Evolutionary conservation across 2,797 vertebrate genomes (phyloP).

Genomic region (Agapornis canus): DNA sequence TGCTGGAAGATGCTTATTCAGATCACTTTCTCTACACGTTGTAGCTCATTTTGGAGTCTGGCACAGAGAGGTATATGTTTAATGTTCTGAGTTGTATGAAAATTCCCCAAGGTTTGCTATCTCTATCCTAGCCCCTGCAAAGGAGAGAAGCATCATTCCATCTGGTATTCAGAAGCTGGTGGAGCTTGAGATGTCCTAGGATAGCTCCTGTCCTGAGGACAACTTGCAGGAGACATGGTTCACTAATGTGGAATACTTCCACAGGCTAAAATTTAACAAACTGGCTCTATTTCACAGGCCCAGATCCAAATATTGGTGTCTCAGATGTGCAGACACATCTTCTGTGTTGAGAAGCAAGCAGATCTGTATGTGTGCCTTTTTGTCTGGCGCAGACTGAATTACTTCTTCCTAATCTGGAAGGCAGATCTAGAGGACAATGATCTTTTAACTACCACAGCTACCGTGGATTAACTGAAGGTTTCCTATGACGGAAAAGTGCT

Average conservation of each 20-base stretch:
- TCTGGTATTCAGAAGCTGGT: not conserved
- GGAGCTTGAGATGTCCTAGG: not conserved
- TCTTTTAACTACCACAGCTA: not conserved
- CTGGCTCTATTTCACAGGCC: not conserved
- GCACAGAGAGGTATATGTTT: not conserved
- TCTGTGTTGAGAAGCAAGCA: not conserved
- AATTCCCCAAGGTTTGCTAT: not conserved
- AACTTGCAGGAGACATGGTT: not conserved
- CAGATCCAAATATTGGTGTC: not conserved
- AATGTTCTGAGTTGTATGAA: not conserved
- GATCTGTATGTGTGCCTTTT: not conserved
- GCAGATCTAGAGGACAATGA: not conserved
- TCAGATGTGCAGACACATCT: not conserved
- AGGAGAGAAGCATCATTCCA: not conserved
- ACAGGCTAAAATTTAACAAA: not conserved
- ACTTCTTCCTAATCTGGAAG: conserved; percentile 26
- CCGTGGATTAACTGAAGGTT: not conserved
- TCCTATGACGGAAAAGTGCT: not conserved
- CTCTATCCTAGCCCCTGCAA: not conserved
- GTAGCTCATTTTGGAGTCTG: not conserved
- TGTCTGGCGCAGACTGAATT: not conserved
- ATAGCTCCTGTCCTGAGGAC: not conserved
- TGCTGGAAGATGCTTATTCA: not conserved
- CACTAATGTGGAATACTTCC: not conserved
- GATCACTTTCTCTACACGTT: not conserved